These are phyloP conservation scores for Petrolisthes cinctipes DNA, from an alignment of 2,888 invertebrate species.

Conservation along the genomic window DNA sequence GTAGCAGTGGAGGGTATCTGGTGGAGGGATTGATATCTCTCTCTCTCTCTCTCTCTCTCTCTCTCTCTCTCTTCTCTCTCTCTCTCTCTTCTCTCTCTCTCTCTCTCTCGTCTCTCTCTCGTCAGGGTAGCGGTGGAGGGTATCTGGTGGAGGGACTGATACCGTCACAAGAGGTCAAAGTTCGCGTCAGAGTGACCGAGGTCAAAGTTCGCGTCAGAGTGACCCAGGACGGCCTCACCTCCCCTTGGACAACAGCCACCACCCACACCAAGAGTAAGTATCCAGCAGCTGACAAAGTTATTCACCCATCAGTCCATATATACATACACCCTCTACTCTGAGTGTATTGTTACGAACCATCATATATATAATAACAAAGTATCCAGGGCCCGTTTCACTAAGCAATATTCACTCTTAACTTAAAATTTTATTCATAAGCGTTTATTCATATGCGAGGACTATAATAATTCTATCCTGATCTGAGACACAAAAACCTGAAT, in stretches of 20 bases:
- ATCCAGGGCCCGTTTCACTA: no score
- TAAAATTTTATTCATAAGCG: no score
- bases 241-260: conserved; percentile 31
- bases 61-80: neutral
- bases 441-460: no score
- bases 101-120: neutral
- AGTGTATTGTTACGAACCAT: no score
- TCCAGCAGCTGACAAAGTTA: no score
- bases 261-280: conserved; percentile 41
- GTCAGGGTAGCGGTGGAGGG: conserved; percentile 34
- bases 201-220: conserved; percentile 21
- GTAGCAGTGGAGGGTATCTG: conserved; percentile 37
- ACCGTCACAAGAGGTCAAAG: conserved; percentile 29
- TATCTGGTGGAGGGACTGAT: conserved; percentile 40
- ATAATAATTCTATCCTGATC: no score
- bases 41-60: conserved; percentile 9
- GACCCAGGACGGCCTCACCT: neutral
- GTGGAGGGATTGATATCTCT: conserved; percentile 36
- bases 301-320: no score
- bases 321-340: no score
- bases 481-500: no score
- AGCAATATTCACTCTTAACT: no score
- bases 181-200: conserved; percentile 12
- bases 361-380: no score
- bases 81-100: conserved; percentile 2